phyloP scores from a whole-genome alignment of 2,888 invertebrate genomes.

The Sturmia bella region DNA sequence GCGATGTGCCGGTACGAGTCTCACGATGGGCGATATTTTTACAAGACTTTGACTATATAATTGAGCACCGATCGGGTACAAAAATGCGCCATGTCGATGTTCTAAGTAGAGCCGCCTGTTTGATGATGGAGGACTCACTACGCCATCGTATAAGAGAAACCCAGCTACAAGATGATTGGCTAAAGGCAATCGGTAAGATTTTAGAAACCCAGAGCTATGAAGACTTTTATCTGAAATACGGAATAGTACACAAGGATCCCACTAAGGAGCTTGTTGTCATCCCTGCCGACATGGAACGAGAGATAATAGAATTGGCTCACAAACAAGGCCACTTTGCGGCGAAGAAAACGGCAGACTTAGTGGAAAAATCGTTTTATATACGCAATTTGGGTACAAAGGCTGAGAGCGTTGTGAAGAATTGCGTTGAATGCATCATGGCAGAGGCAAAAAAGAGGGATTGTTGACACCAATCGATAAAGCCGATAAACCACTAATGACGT shows the following conservation, averaged over 20 bases:
- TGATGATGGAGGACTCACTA: neutral
- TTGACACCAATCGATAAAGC: too few species aligned
- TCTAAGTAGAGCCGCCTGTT: neutral
- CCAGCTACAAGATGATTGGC: neutral
- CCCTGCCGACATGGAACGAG: neutral
- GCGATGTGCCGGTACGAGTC: neutral
- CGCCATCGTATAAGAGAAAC: neutral
- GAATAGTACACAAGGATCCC: neutral
- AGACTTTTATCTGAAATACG: neutral
- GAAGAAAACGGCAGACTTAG: neutral
- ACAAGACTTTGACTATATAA: neutral
- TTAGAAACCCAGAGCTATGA: neutral
- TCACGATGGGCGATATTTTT: neutral
- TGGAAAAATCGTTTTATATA: neutral
- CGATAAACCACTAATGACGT: too few species aligned
- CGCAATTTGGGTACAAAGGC: too few species aligned
- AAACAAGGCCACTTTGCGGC: too few species aligned
- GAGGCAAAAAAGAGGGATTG: too few species aligned
- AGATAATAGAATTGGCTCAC: neutral
- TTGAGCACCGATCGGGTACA: neutral
- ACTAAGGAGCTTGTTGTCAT: neutral
- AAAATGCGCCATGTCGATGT: neutral
- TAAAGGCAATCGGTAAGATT: neutral
- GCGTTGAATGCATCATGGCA: too few species aligned
- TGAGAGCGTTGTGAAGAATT: too few species aligned